Conservation (phyloP, 2,113 vertebrate species). For the Coreoperca whiteheadi region DNA sequence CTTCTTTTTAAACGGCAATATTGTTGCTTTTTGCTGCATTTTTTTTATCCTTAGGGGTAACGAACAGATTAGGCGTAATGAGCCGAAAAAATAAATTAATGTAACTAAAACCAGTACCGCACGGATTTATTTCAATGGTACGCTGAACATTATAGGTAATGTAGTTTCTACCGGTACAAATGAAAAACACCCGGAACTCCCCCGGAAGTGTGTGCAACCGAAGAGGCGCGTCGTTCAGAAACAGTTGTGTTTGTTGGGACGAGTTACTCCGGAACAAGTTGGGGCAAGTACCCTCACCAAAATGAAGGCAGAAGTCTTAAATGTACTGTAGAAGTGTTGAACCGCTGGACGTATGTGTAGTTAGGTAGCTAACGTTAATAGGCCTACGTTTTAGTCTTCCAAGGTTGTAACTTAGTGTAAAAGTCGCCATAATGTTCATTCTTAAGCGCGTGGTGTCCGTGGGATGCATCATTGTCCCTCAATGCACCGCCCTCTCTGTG, state of each 20-base stretch:
- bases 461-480: conserved; percentile 37
- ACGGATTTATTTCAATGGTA: conserved; percentile 30
- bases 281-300: conserved; percentile 45
- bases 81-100: background rate
- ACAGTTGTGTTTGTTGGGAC: background rate
- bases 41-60: background rate
- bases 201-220: conserved; percentile 28
- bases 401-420: background rate
- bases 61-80: fast-evolving
- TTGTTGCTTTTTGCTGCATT: background rate
- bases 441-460: conserved; percentile 51
- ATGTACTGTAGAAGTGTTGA: background rate
- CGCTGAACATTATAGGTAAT: conserved; percentile 61
- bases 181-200: conserved; percentile 57
- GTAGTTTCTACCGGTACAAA: conserved; percentile 50
- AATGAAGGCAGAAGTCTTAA: background rate
- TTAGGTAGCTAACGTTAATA: background rate
- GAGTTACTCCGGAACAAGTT: conserved; percentile 31
- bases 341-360: background rate
- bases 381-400: background rate
- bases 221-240: conserved; percentile 53
- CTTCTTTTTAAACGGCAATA: background rate
- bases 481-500: conserved; percentile 40
- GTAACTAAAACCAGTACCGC: background rate
- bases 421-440: conserved; percentile 67